These are phyloP conservation scores for Cyanoliseus patagonus DNA, from an alignment of 2,113 vertebrate genomes.

Conservation along the genomic window DNA sequence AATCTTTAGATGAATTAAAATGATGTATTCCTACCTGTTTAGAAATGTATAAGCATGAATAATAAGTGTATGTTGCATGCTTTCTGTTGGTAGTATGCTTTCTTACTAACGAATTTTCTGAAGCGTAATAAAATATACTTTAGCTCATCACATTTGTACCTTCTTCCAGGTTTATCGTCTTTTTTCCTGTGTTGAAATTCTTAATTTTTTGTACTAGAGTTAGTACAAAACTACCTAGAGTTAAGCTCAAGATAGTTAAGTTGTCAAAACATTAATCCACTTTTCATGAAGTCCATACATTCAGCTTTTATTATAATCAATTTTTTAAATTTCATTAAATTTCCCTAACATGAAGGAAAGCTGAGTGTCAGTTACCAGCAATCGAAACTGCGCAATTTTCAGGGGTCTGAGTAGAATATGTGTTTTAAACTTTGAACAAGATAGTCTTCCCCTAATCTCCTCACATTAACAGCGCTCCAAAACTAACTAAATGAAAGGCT, in stretches of 20 bases:
- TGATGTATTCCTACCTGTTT: not conserved
- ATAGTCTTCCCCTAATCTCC: not conserved
- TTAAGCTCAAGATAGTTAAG: not conserved
- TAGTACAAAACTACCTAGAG: not conserved
- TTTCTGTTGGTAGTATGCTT: not conserved
- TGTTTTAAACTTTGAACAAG: not conserved
- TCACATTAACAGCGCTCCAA: not conserved
- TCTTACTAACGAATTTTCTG: not conserved
- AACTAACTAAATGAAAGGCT: not conserved
- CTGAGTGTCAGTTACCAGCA: not conserved
- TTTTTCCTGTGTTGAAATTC: not conserved
- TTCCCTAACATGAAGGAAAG: not conserved
- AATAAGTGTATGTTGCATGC: not conserved
- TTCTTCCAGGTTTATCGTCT: not conserved
- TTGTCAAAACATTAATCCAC: not conserved
- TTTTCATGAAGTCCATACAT: not conserved
- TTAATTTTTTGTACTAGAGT: not conserved
- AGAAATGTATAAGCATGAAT: not conserved
- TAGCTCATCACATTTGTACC: not conserved
- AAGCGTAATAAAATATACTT: not conserved
- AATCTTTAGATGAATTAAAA: not conserved
- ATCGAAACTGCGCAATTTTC: not conserved
- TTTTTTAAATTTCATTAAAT: not conserved
- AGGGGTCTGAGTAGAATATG: not conserved
- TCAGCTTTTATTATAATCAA: not conserved